These are phyloP conservation scores for Microctonus aethiopoides DNA, from an alignment of 2,888 invertebrate species.

Conservation along the genomic window DNA sequence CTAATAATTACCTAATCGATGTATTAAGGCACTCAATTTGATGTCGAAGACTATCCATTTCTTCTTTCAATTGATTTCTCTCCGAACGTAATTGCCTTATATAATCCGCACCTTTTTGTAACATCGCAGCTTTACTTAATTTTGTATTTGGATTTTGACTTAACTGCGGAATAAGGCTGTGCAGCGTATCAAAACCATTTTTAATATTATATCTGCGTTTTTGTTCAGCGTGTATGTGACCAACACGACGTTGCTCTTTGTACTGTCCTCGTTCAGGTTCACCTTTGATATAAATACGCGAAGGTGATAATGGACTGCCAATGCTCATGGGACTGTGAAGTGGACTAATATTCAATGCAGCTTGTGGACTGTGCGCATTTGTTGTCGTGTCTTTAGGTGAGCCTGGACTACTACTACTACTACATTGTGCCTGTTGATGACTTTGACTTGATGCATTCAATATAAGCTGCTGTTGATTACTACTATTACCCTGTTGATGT, in stretches of 20 bases:
- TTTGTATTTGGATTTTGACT: slow-evolving; percentile 91
- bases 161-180: slow-evolving; percentile 91
- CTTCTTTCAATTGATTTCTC: slow-evolving; percentile 86
- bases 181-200: slow-evolving; percentile 94
- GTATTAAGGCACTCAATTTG: slow-evolving; percentile 92
- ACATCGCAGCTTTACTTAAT: slow-evolving; percentile 95
- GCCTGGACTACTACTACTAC: slow-evolving; percentile 55
- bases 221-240: slow-evolving; percentile 96
- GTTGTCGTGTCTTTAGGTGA: slow-evolving; percentile 62
- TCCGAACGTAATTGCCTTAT: slow-evolving; percentile 90
- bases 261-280: slow-evolving; percentile 70
- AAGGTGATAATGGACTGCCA: slow-evolving; percentile 75
- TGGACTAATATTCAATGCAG: slow-evolving; percentile 66
- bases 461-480: slow-evolving; percentile 46
- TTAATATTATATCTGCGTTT: slow-evolving; percentile 96
- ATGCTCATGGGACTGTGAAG: slow-evolving; percentile 67
- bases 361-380: slow-evolving; percentile 60
- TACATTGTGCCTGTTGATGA: slow-evolving; percentile 36
- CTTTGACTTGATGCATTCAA: slow-evolving; percentile 1
- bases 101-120: slow-evolving; percentile 96
- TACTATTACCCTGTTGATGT: slow-evolving; percentile 28
- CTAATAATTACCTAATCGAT: slow-evolving; percentile 82
- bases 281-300: slow-evolving; percentile 64
- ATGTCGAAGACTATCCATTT: slow-evolving; percentile 86
- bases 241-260: slow-evolving; percentile 81